Conservation (phyloP, 2,888 invertebrate species). For the Drosophila acutilabella region DNA sequence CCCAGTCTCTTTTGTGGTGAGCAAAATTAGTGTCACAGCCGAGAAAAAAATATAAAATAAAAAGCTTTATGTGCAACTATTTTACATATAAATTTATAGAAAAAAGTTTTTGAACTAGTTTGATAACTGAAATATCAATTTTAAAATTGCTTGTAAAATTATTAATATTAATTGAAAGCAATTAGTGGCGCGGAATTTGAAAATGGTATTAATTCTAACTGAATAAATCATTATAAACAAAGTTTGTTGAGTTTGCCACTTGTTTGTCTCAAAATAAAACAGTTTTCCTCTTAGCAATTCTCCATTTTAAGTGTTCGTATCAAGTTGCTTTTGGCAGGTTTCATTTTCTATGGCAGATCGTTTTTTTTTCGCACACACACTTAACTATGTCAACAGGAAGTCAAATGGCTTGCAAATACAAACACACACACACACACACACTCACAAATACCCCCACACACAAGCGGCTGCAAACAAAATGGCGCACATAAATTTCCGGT, state of each 20-base stretch:
- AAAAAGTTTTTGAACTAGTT: too few relatives aligned
- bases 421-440: conserved; percentile 21
- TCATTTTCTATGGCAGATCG: conserved; percentile 23
- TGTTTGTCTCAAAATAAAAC: neutral
- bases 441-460: conserved; percentile 2
- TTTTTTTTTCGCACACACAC: conserved; percentile 44
- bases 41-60: too few relatives aligned
- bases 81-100: too few relatives aligned
- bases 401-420: conserved; percentile 54
- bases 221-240: too few relatives aligned
- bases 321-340: conserved; percentile 33
- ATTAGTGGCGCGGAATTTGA: too few relatives aligned
- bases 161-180: too few relatives aligned
- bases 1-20: neutral
- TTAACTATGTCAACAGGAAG: conserved; percentile 76
- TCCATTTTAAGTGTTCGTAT: conserved; percentile 21
- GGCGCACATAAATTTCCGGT: conserved; percentile 77
- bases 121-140: too few relatives aligned
- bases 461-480: conserved; percentile 59
- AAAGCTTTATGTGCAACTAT: too few relatives aligned
- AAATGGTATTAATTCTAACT: too few relatives aligned
- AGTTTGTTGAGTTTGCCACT: neutral
- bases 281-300: neutral
- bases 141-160: too few relatives aligned
- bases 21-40: conserved; percentile 1